Percentiles rank a stretch among this genome's conserved stretches.
These are phyloP conservation scores for Caenorhabditis becei DNA, from an alignment of 2,888 invertebrate species.

Conservation along the genomic window DNA sequence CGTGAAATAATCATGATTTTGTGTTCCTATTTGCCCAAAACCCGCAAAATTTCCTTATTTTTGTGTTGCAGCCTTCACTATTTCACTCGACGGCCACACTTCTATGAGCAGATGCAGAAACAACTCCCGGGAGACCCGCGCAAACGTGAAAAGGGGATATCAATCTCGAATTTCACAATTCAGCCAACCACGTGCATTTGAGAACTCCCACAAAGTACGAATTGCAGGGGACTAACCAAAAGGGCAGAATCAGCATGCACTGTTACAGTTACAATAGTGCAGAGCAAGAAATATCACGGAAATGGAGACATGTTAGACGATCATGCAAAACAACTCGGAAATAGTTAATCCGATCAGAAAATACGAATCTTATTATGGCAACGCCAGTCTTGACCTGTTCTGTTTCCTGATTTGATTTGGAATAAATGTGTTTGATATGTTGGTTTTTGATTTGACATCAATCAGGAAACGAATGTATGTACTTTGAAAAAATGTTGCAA, in stretches of 20 bases:
- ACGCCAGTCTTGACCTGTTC: neutral
- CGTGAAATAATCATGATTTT: slow-evolving; percentile 10
- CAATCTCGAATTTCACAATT: slow-evolving; percentile 53
- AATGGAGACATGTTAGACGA: no score
- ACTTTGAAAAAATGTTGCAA: no score
- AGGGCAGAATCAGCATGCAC: neutral
- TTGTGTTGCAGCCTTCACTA: slow-evolving; percentile 11
- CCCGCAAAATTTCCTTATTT: neutral
- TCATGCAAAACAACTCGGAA: slow-evolving; percentile 7
- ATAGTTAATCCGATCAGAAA: slow-evolving; percentile 5
- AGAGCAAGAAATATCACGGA: no score
- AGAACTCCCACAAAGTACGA: slow-evolving; percentile 31
- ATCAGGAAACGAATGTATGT: neutral
- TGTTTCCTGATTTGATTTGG: slow-evolving; percentile 6
- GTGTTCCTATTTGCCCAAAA: neutral
- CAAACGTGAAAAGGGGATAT: slow-evolving; percentile 49
- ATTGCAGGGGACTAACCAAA: neutral
- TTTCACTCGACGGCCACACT: slow-evolving; percentile 6
- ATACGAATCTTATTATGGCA: neutral
- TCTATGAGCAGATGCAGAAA: slow-evolving; percentile 21
- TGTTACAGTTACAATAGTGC: neutral
- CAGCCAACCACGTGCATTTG: slow-evolving; percentile 18
- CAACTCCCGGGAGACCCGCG: slow-evolving; percentile 33
- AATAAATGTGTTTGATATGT: neutral
- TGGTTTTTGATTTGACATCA: neutral